Conservation (phyloP, 2,797 vertebrate genomes). For the Mallotus villosus region DNA sequence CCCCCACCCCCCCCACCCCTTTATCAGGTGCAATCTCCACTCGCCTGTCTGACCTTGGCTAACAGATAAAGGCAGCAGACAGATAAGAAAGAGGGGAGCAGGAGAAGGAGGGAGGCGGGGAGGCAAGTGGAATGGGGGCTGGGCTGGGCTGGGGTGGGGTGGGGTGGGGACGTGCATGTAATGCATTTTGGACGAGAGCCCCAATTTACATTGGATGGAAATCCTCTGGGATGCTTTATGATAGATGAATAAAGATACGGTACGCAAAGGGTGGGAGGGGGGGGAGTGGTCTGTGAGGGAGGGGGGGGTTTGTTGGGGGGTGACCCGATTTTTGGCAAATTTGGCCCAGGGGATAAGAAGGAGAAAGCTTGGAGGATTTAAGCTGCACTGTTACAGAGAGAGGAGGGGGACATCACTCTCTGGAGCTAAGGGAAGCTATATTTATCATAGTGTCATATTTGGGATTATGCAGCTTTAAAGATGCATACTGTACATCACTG, state of each 20-base stretch:
- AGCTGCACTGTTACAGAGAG: conserved; percentile 48
- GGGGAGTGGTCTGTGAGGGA: conserved; percentile 25
- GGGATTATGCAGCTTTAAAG: conserved; percentile 41
- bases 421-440: conserved; percentile 50
- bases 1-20: conserved; percentile 41
- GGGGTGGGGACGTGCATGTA: neutral
- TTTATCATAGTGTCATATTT: conserved; percentile 66
- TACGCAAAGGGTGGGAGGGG: neutral
- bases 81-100: conserved; percentile 59
- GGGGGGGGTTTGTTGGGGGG: conserved; percentile 49
- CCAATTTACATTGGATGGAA: conserved; percentile 58
- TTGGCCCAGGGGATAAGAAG: conserved; percentile 69
- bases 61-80: conserved; percentile 66
- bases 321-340: conserved; percentile 74
- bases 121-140: neutral
- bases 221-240: conserved; percentile 68
- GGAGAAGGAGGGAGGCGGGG: conserved; percentile 8
- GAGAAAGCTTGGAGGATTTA: conserved; percentile 59
- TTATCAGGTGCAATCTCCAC: conserved; percentile 71
- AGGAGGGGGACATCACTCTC: conserved; percentile 51
- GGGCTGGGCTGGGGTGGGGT: neutral
- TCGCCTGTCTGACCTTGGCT: conserved; percentile 72
- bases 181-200: conserved; percentile 42
- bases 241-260: conserved; percentile 66
- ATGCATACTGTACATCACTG: conserved; percentile 1